Conservation (phyloP, 1,140 invertebrate species). For the Drosophila bifasciata region DNA sequence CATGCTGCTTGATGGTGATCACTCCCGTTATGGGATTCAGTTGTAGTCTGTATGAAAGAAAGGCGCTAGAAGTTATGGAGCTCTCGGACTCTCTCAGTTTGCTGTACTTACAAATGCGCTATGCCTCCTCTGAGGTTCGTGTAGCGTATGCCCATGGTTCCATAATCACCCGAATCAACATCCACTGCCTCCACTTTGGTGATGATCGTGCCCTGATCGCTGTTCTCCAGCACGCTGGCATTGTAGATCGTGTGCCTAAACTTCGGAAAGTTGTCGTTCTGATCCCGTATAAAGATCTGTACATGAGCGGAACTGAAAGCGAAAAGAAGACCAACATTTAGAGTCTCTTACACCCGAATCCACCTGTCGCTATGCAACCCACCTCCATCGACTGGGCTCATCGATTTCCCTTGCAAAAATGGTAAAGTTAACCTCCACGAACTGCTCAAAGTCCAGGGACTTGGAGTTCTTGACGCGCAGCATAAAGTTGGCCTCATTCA, state of each 20-base stretch:
- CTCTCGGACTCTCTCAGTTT: too few species aligned
- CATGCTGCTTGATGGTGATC: slow-evolving; percentile 91
- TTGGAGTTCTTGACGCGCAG: slow-evolving; percentile 94
- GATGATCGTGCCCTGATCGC: slow-evolving; percentile 91
- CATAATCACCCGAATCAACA: slow-evolving; percentile 93
- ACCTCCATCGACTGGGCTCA: slow-evolving; percentile 83
- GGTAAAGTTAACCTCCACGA: slow-evolving; percentile 92
- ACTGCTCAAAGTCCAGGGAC: slow-evolving; percentile 93
- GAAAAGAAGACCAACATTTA: background rate
- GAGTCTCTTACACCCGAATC: background rate
- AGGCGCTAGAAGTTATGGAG: background rate
- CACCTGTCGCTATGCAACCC: background rate
- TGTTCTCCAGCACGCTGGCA: slow-evolving; percentile 92
- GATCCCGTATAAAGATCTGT: slow-evolving; percentile 93
- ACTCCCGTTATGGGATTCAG: slow-evolving; percentile 92
- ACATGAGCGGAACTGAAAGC: slow-evolving; percentile 90
- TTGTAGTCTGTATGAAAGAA: slow-evolving; percentile 86
- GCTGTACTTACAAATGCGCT: slow-evolving; percentile 91
- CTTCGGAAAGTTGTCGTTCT: slow-evolving; percentile 97
- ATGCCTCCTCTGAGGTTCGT: slow-evolving; percentile 91
- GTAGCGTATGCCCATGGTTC: slow-evolving; percentile 94
- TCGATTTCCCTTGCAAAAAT: slow-evolving; percentile 93
- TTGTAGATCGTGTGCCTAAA: slow-evolving; percentile 92
- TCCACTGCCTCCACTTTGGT: slow-evolving; percentile 93
- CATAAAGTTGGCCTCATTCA: slow-evolving; percentile 96